Conservation (phyloP, 2,888 invertebrate genomes). For the Pyrrhia umbra region DNA sequence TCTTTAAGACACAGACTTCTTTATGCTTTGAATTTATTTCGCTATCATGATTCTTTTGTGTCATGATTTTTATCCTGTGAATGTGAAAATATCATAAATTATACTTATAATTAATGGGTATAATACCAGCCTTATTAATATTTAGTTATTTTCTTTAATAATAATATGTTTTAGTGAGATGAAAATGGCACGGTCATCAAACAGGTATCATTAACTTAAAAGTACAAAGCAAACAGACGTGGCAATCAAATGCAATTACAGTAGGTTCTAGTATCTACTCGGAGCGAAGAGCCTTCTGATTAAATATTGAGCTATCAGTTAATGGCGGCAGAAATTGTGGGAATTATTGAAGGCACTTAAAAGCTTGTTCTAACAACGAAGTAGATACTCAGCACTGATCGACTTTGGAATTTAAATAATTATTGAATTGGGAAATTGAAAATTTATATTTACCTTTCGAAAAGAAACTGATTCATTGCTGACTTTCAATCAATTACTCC, state of each 20-base stretch:
- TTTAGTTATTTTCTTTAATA: no score
- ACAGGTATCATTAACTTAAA: constrained; percentile 11
- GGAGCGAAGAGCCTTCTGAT: constrained; percentile 65
- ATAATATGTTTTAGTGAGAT: background rate
- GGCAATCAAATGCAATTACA: constrained; percentile 49
- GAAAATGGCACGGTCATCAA: background rate
- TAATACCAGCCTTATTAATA: no score
- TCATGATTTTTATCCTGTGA: constrained; percentile 6
- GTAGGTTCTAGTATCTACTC: constrained; percentile 12
- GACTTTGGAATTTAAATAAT: constrained; percentile 28
- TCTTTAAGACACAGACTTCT: constrained; percentile 33
- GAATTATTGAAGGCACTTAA: constrained; percentile 71
- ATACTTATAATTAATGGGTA: no score
- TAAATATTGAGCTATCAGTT: constrained; percentile 75
- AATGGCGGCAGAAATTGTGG: constrained; percentile 67
- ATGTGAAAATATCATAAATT: background rate
- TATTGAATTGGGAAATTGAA: constrained; percentile 27
- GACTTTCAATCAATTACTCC: no score
- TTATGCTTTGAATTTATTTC: constrained; percentile 37
- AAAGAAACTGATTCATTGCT: no score
- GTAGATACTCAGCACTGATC: constrained; percentile 25
- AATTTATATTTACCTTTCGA: no score
- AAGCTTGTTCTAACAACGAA: constrained; percentile 56
- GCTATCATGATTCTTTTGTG: constrained; percentile 30
- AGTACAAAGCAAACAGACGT: constrained; percentile 21